Evolutionary conservation across 2,113 vertebrate genomes (phyloP), one percentile per base, ranked within the genome.

Genomic region (Colistium nudipinnis): DNA sequence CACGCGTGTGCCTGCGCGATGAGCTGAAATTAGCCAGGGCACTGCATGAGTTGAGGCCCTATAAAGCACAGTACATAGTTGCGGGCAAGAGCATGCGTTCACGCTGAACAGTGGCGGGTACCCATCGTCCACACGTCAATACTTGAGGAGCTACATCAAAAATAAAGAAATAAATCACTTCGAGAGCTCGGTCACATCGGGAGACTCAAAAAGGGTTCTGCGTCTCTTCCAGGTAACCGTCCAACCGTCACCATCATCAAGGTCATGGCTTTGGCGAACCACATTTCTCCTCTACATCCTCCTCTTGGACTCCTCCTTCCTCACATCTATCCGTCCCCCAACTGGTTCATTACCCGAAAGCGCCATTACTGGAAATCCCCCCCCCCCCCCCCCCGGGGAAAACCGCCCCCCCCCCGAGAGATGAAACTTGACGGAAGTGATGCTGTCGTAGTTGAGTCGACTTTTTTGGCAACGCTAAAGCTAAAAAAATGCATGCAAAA

Each of bases 291-390:
- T 62, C 63, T 70, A 14, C 45, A 51, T 57, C 55, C 43, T 53
- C 63, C 13, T 57, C 48, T 52, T 24, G 17, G 10, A 11, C 47
- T 31, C 57, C 44, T 36, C 62, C 27, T 51, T 16, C 39, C 47
- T 68, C 20, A 11, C 62, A 35, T 66, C 53, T 3, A 51, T 62
- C 67, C 71, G 77, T 86, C 59, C 62, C 53, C 80, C 75, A 78
- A 54, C 74, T 54, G 74, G 74, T 35, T 73, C 84, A 76, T 86
- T 78, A 88, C 70, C 75, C 59, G 22, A 70, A 71, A 75, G 87
- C 74, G 72, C 77, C 80, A 76, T 83, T 80, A 80, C 56, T 47
- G 53, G 54, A 61, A 72, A 70, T 72, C 87, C 74, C 73, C 4
- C 31, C 4, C 4, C 31, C n/a, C n/a, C n/a, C n/a, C n/a, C n/a